phyloP scores from a whole-genome alignment of 2,113 vertebrate genomes.

The Neodon shergylaensis region DNA sequence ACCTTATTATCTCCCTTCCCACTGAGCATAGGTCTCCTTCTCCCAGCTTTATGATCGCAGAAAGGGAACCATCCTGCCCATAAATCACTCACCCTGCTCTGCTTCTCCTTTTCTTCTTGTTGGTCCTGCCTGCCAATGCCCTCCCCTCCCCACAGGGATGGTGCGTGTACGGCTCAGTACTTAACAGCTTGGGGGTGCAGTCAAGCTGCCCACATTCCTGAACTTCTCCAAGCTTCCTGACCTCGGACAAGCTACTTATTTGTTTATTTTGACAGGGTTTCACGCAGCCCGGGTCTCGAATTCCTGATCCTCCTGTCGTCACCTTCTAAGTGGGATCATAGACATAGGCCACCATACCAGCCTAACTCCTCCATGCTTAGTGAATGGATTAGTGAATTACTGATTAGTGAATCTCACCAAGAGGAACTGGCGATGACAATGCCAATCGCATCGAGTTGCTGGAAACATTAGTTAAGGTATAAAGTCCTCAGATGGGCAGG shows the following conservation, averaged over 20 bases:
- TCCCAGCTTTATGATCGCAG: constrained; percentile 55
- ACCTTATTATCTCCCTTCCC: constrained; percentile 57
- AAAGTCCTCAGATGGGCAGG: not conserved
- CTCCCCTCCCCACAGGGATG: not conserved
- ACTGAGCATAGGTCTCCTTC: not conserved
- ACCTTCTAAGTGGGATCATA: not conserved
- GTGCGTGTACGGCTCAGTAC: not conserved
- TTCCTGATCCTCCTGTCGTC: not conserved
- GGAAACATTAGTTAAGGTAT: not conserved
- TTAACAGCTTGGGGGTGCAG: not conserved
- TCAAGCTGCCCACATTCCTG: not conserved
- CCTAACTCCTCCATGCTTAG: constrained; percentile 4
- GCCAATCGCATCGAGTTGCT: not conserved
- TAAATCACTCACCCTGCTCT: constrained; percentile 61
- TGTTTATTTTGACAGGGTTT: not conserved
- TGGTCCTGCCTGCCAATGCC: not conserved
- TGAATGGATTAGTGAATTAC: too few species aligned
- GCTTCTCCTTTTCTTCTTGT: not conserved
- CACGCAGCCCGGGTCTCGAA: not conserved
- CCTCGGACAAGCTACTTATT: not conserved
- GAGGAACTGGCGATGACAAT: not conserved
- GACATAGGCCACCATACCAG: not conserved
- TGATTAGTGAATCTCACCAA: not conserved
- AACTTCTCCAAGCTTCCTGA: not conserved
- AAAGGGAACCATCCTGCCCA: constrained; percentile 37